Evolutionary conservation across 2,113 vertebrate genomes (phyloP), one percentile per base, ranked within the genome.

Genomic region (Cricetomys ansorgei): DNA sequence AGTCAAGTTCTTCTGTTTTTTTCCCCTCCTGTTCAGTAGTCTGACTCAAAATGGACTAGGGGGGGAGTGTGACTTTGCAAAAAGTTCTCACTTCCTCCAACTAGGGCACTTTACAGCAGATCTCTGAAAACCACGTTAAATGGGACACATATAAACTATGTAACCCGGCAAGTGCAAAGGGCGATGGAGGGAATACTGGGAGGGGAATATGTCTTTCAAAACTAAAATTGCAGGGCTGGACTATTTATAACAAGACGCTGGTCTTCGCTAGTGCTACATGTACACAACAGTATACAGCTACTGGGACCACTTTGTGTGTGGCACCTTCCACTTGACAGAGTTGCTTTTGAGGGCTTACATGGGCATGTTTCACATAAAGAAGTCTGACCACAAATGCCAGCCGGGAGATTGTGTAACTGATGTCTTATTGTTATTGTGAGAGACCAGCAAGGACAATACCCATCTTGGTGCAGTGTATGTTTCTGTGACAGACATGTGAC

Each of bases 1-100:
- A 34, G 65, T 2, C 0, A 89, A 95, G 13, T 40, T 84, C 96
- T 95, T 93, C 69, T 81, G 87, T 90, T 67, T 91, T 89, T 93
- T 93, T 70, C 15, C 37, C 37, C 92, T 90, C 92, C 73, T 87
- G 69, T 75, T 86, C 88, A 97, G 91, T 16, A 97, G 94, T 77
- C 94, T 97, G 81, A 97, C 94, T 97, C 94, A 94, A 97, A 96
- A 98, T 88, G 72, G 90, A 97, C 73, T 15, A 67, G 64, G 81
- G 70, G 64, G 81, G 55, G 69, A 97, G 79, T 96, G 94, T 97
- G 96, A 88, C 79, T 96, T 88, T 96, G 92, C 73, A 90, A 95
- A 95, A 88, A 97, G 62, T 65, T 64, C 98, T 95, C 81, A 95
- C 96, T 97, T 98, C 91, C 96, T 97, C 96, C 93, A 95, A 97